Evolutionary conservation across 1,140 invertebrate genomes (phyloP), one percentile per base, ranked within the genome.

Genomic region (Drosophila chauvacae): DNA sequence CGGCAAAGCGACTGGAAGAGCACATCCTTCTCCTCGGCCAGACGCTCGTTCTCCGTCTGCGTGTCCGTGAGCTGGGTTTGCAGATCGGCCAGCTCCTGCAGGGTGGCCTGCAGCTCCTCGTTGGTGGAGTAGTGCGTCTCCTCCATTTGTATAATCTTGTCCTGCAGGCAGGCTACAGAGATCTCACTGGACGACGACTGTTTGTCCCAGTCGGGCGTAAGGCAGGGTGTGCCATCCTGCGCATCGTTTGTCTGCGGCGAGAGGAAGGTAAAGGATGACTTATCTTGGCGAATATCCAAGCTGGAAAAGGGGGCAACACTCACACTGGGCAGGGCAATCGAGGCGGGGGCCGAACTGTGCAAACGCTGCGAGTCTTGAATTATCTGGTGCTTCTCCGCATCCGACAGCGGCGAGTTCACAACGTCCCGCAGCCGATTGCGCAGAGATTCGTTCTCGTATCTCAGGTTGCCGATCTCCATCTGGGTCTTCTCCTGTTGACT

Each of bases 21-120:
- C 18, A 98, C 96, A 78, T 95, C 95, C 93, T 98, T 98, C 93
- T 98, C 97, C 80, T 98, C 97, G 37, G 95, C 94, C 18, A 98
- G 93, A 66, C 96, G 94, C 80, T 98, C 96, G 92, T 98, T 98
- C 90, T 98, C 97, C 5, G 95, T 94, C 91, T 98, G 97, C 4
- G 98, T 94, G 86, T 98, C 97, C 10, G 95, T 95, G 57, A 98
- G 94, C 92, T 97, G 97, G 28, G 96, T 94, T 93, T 97, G 97
- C 37, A 98, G 93, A 92, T 98, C 98, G 39, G 97, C 96, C 59
- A 98, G 93, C 93, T 98, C 98, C 81, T 98, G 97, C 45, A 98
- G 94, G 0, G 98, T 98, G 0, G 98, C 98, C 93, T 98, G 97
- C 1, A 99, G 93, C 93, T 99, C 98, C 93, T 99, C 98, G 91